Evolutionary conservation across 2,113 vertebrate genomes (phyloP), one percentile per base, ranked within the genome.

Genomic region (Oplegnathus fasciatus): DNA sequence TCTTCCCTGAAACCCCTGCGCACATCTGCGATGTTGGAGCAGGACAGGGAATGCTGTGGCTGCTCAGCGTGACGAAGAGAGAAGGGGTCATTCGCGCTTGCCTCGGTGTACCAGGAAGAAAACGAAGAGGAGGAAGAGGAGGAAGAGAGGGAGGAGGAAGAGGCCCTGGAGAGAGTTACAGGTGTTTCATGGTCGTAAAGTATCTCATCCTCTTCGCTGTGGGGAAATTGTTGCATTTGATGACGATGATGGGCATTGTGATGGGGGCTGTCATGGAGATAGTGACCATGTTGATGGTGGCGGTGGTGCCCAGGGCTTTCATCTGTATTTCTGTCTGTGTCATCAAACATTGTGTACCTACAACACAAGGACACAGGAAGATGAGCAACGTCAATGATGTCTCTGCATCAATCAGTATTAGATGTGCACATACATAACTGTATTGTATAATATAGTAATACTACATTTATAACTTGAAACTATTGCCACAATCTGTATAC

Each of bases 11-110:
- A 93, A 50, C 73, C 92, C 30, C 78, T 65, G 40, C 71, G 90
- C 5, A 83, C 86, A 22, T 94, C 92, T 13, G 87, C 37, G 34
- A 96, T 93, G 75, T 96, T 95, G 75, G 93, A 92, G 82, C 96
- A 96, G 54, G 96, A 96, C 22, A 95, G 85, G 17, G 96, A 95
- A 10, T 96, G 95, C 22, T 88, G 91, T 22, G 93, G 94, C 54
- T 89, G 88, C 37, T 75, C 91, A 8, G 65, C 84, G 30, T 84
- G 85, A 55, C 50, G 72, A 24, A 90, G 82, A 82, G 90, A 91
- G 46, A 88, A 80, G 8, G 91, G 82, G 55, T 93, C 89, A 6
- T 94, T 95, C 6, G 90, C 60, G 52, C 93, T 95, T 2, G 87
- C 78, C 46, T 96, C 96, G 1, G 96, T 96, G 55, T 93, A 92